Conservation (phyloP, 2,113 vertebrate species). For the Cacatua alba region DNA sequence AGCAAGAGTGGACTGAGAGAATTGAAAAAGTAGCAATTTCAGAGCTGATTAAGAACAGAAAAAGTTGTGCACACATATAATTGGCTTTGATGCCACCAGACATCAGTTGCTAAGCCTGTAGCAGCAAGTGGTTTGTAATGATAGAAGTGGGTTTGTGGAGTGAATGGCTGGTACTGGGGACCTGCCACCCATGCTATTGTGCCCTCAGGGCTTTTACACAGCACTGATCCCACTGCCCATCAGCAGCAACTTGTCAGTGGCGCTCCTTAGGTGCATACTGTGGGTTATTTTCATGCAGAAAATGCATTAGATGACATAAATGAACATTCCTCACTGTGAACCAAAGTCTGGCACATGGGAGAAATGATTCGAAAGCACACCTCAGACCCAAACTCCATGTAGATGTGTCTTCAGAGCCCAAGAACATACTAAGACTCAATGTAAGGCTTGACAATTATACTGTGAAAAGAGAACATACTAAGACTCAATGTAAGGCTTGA, state of each 20-base stretch:
- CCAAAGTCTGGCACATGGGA: neutral
- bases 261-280: neutral
- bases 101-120: neutral
- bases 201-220: neutral
- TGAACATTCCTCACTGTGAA: neutral
- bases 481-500: neutral
- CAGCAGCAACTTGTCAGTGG: rapidly evolving
- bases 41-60: neutral
- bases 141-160: neutral
- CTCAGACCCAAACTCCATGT: neutral
- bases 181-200: neutral
- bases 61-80: rapidly evolving
- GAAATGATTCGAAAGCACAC: neutral
- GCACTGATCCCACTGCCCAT: neutral
- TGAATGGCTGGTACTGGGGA: neutral
- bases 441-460: neutral
- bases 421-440: neutral
- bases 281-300: neutral
- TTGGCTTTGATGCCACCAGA: neutral
- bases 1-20: neutral
- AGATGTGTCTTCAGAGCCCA: neutral
- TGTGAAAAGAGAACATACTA: neutral
- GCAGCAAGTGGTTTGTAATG: neutral
- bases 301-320: neutral
- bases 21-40: neutral